Percentiles rank a stretch among this genome's conserved stretches.
phyloP scores from a whole-genome alignment of 2,888 invertebrate genomes.

The Pristionchus fissidentatus region DNA sequence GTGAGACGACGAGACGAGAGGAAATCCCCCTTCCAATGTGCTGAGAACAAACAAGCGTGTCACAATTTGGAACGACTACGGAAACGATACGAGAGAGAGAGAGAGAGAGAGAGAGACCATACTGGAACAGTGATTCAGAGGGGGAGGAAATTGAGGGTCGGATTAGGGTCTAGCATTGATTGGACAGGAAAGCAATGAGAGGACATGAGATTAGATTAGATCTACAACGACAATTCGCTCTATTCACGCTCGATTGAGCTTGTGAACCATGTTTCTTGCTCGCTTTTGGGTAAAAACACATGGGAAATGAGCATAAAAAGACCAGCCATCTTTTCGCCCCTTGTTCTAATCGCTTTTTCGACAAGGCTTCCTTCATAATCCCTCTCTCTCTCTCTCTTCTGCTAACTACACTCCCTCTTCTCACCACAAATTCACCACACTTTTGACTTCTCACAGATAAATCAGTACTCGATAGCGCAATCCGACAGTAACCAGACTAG shows the following conservation, averaged over 20 bases:
- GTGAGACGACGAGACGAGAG: not conserved
- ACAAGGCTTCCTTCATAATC: not conserved
- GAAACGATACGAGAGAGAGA: not conserved
- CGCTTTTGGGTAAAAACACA: not conserved
- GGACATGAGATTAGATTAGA: too few species aligned
- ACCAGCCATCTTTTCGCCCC: not conserved
- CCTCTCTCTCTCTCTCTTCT: conserved; percentile 15
- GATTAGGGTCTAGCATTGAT: too few species aligned
- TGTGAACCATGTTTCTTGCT: not conserved
- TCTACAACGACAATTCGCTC: too few species aligned
- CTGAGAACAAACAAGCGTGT: not conserved
- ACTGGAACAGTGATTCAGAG: not conserved
- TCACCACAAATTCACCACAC: not conserved
- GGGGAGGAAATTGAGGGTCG: not conserved
- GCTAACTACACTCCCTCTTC: not conserved
- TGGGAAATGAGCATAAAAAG: conserved; percentile 3
- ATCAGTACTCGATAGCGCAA: not conserved
- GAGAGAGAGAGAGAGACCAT: not conserved
- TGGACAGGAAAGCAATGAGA: too few species aligned
- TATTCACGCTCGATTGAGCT: not conserved
- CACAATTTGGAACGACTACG: not conserved
- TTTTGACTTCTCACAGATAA: not conserved
- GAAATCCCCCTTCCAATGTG: not conserved
- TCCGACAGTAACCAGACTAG: not conserved
- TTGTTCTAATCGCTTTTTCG: conserved; percentile 4